Conservation (phyloP, 1,140 invertebrate species). For the Helicoverpa zea region DNA sequence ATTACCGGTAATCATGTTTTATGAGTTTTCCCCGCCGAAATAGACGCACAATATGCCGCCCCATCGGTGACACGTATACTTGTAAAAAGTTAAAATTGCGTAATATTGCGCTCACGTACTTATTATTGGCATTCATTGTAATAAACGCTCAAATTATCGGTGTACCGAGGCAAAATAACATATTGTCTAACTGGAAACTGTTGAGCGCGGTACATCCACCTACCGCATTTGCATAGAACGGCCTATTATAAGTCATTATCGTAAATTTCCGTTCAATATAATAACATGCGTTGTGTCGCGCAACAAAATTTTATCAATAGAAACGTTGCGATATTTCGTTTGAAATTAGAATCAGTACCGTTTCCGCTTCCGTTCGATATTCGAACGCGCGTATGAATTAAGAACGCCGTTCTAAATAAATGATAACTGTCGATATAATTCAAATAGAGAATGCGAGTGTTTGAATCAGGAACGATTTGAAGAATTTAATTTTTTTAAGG, state of each 20-base stretch:
- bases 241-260: conserved; percentile 77
- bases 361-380: conserved; percentile 86
- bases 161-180: conserved; percentile 41
- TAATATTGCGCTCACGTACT: conserved; percentile 54
- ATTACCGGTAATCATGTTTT: conserved; percentile 78
- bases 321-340: conserved; percentile 82
- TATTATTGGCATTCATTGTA: conserved; percentile 57
- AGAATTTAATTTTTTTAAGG: conserved; percentile 58
- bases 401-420: conserved; percentile 75
- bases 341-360: conserved; percentile 85
- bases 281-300: conserved; percentile 72
- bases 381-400: conserved; percentile 80
- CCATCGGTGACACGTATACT: conserved; percentile 68
- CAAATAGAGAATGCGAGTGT: conserved; percentile 38
- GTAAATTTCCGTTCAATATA: conserved; percentile 83
- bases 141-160: conserved; percentile 49
- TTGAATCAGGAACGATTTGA: conserved; percentile 50
- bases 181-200: conserved; percentile 41
- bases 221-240: conserved; percentile 60
- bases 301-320: conserved; percentile 84
- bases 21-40: conserved; percentile 73
- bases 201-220: conserved; percentile 34
- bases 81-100: conserved; percentile 72
- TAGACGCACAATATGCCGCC: conserved; percentile 68
- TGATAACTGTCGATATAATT: conserved; percentile 58